Conservation (phyloP, 2,888 invertebrate species). For the Cantharis nigra region DNA sequence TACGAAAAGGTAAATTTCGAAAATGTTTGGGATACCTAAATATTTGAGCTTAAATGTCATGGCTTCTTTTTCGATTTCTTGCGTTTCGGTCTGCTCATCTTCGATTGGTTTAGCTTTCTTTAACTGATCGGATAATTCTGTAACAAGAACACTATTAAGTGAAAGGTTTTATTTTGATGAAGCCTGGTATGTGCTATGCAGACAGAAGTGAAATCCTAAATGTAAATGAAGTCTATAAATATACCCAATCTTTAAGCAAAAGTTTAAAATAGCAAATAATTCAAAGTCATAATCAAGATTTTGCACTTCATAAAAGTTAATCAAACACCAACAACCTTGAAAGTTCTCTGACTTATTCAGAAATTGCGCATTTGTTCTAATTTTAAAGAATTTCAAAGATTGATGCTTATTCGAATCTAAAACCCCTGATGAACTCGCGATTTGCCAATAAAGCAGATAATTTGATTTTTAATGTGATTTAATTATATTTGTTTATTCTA, state of each 20-base stretch:
- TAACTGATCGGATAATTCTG: conserved; percentile 70
- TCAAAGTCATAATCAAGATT: background rate
- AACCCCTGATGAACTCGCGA: background rate
- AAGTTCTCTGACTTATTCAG: background rate
- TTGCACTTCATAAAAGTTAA: background rate
- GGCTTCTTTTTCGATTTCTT: conserved; percentile 51
- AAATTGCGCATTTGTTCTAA: background rate
- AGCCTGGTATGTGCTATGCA: background rate
- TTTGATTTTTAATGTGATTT: background rate
- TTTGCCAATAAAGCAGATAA: background rate
- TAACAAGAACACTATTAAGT: conserved; percentile 36
- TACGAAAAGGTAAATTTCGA: background rate
- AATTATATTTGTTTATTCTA: background rate
- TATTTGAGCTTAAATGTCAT: conserved; percentile 71
- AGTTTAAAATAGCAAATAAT: background rate
- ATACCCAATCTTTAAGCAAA: background rate
- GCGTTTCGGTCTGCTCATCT: conserved; percentile 46
- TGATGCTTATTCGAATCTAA: background rate
- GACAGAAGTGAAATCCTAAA: background rate
- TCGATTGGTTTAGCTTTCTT: conserved; percentile 63
- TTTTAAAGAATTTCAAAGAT: background rate
- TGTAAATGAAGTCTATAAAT: background rate
- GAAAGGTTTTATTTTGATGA: background rate
- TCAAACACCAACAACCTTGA: background rate
- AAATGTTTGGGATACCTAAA: conserved; percentile 57